phyloP scores from a whole-genome alignment of 1,140 invertebrate genomes.

The Listronotus oregonensis region DNA sequence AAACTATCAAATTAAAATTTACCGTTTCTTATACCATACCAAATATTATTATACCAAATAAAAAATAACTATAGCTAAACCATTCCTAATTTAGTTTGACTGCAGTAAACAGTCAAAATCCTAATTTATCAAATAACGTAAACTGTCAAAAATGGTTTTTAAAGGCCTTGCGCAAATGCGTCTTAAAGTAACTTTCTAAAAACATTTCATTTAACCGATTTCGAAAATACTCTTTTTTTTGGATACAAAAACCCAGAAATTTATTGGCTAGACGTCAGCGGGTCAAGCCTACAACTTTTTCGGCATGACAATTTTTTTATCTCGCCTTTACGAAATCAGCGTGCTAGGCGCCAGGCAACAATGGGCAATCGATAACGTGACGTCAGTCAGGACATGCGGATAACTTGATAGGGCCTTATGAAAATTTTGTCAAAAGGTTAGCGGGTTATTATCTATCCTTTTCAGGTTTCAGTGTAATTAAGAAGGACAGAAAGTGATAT shows the following conservation, averaged over 20 bases:
- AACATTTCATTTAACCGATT: no score
- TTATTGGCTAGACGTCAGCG: neutral
- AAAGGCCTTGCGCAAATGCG: no score
- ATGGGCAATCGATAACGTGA: slow-evolving; percentile 37
- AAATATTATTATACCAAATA: no score
- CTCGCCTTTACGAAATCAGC: slow-evolving; percentile 29
- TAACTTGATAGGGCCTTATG: slow-evolving; percentile 22
- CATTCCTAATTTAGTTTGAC: no score
- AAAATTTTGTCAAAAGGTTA: slow-evolving; percentile 22
- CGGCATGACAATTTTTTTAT: slow-evolving; percentile 27
- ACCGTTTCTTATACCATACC: no score
- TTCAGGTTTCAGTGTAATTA: neutral
- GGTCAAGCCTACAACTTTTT: slow-evolving; percentile 11
- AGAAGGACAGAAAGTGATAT: slow-evolving; percentile 14
- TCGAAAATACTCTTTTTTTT: no score
- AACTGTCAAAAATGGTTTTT: no score
- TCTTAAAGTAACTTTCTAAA: no score
- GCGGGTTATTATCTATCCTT: neutral
- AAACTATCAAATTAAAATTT: no score
- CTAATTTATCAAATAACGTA: no score
- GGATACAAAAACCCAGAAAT: neutral
- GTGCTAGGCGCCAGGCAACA: slow-evolving; percentile 42
- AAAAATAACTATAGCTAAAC: no score
- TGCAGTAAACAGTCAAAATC: no score
- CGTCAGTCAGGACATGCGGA: slow-evolving; percentile 37